phyloP scores from a whole-genome alignment of 2,888 invertebrate genomes.

The Lithophane socia region DNA sequence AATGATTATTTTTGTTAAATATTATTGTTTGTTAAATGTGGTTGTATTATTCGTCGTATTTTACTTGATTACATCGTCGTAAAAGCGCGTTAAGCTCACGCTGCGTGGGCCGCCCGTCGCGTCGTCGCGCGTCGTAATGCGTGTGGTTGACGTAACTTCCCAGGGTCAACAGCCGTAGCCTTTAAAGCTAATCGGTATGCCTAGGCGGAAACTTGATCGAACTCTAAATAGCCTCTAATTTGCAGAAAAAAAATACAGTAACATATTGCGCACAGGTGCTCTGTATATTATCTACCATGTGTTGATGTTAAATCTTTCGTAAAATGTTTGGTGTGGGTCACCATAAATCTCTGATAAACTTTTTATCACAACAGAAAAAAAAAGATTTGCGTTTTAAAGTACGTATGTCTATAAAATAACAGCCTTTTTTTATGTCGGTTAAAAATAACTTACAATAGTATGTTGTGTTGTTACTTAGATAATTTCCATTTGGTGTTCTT shows the following conservation, averaged over 20 bases:
- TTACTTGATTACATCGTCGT: slow-evolving; percentile 13
- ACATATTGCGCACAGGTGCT: slow-evolving; percentile 8
- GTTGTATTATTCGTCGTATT: slow-evolving; percentile 1
- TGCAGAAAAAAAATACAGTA: slow-evolving; percentile 1
- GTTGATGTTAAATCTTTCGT: neutral
- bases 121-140: slow-evolving; percentile 57
- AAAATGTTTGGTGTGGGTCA: neutral
- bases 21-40: neutral
- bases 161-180: slow-evolving; percentile 78
- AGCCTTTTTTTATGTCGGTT: neutral
- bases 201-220: slow-evolving; percentile 66
- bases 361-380: neutral
- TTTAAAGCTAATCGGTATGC: slow-evolving; percentile 63
- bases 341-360: neutral
- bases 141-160: slow-evolving; percentile 71
- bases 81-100: slow-evolving; percentile 41
- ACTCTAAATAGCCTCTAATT: slow-evolving; percentile 42
- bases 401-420: neutral
- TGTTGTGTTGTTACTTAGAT: neutral
- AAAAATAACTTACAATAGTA: neutral
- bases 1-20: neutral
- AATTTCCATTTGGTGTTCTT: neutral
- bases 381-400: neutral
- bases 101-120: slow-evolving; percentile 61
- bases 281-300: neutral